Evolutionary conservation across 92 coral and sea anemone species (phyloP).

Genomic region (Epizoanthus scotinus): DNA sequence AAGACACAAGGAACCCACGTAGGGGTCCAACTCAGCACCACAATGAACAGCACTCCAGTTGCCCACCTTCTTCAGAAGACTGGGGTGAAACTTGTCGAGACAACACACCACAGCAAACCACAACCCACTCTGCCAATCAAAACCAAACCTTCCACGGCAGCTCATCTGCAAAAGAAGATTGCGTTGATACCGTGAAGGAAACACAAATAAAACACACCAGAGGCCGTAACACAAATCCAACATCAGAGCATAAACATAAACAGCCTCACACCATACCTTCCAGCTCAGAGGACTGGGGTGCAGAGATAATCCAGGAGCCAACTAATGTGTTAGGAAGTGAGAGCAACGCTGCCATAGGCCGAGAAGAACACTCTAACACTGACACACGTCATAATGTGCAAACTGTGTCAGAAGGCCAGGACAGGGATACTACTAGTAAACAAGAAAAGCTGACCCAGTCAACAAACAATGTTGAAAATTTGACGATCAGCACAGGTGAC

Average conservation of each 20-base stretch:
- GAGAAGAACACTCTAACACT: neutral
- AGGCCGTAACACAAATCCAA: neutral
- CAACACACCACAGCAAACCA: neutral
- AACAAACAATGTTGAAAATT: neutral
- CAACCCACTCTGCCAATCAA: neutral
- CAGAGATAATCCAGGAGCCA: neutral
- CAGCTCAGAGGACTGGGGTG: neutral
- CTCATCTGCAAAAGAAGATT: neutral
- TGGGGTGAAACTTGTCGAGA: neutral
- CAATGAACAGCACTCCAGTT: neutral
- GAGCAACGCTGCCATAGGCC: neutral
- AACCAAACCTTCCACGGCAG: neutral
- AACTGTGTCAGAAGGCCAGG: neutral
- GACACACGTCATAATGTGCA: neutral
- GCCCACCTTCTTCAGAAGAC: conserved; percentile 4
- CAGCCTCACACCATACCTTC: neutral
- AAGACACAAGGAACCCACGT: neutral
- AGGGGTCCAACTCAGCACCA: neutral
- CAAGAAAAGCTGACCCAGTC: neutral
- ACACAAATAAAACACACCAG: neutral
- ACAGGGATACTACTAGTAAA: neutral
- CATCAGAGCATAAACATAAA: neutral
- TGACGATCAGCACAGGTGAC: conserved; percentile 12
- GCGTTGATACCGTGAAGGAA: neutral
- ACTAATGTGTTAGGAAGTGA: neutral